Evolutionary conservation across 2,797 vertebrate species (phyloP), one percentile per base, ranked within the genome.

Genomic region (Microctenopoma stevenorrisi): DNA sequence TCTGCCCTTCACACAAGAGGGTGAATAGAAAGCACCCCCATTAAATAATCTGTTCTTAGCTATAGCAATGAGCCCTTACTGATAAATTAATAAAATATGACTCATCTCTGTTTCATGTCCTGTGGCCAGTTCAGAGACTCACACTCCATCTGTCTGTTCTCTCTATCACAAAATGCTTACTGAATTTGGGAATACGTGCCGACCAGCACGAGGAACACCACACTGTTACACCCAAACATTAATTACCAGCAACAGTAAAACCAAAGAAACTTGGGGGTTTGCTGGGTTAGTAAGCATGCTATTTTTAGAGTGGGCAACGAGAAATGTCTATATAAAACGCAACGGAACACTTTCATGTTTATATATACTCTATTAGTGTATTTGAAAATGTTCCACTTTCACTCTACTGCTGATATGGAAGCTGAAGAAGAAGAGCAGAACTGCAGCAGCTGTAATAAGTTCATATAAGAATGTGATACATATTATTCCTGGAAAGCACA

Each of bases 161-260:
- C 1, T 72, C 37, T 15, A 11, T 64, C 61, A 25, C 49, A 5
- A n/a, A 2, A 64, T 16, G 33, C 28, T 58, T 13, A 54, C 18
- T 43, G 12, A 67, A 55, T 60, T 13, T 63, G 35, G 25, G 58
- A 60, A 65, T 43, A 18, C 38, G 5, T 46, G 64, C 42, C 49
- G 42, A 2, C 62, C 51, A 22, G 57, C 70, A 86, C 64, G 35
- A 76, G 49, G 18, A 54, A 52, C 64, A 58, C 81, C 77, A 72
- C 76, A 80, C 82, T 74, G 84, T 68, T 35, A 47, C 37, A 55
- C 18, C 26, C 47, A 9, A 49, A 48, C 71, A 77, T 81, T 76
- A 87, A 91, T 79, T 74, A 77, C 59, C 64, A 38, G 60, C 60
- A 64, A 48, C 44, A 76, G 74, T 69, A 89, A 90, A 94, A 83